A percentile compares a stretch with the other conserved stretches of the same genome.
Conservation (phyloP, 2,797 vertebrate species). For the Zonotrichia albicollis region DNA sequence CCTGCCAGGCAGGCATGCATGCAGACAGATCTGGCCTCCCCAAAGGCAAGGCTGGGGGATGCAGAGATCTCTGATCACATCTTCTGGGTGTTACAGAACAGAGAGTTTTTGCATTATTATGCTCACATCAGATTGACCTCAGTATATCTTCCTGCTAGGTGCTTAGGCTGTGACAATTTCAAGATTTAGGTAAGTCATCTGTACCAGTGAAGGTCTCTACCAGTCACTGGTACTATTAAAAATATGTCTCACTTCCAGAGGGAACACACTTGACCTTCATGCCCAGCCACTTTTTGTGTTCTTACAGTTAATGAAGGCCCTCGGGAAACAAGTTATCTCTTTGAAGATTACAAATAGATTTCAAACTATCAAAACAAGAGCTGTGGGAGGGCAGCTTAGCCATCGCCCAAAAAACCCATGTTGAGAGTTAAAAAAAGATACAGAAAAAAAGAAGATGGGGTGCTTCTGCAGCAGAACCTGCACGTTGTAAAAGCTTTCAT, state of each 20-base stretch:
- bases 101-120: background rate
- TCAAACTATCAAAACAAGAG: background rate
- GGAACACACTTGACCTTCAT: background rate
- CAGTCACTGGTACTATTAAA: background rate
- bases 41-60: background rate
- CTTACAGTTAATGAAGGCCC: background rate
- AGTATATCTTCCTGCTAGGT: background rate
- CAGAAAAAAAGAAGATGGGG: background rate
- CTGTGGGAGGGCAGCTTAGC: background rate
- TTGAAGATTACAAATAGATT: background rate
- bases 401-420: background rate
- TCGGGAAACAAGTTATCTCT: background rate
- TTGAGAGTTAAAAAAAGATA: background rate
- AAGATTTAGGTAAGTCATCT: conserved; percentile 1
- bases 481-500: background rate
- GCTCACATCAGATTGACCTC: background rate
- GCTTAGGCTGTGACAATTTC: background rate
- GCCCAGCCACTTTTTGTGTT: background rate
- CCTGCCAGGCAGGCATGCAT: fast-evolving
- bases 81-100: background rate
- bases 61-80: background rate
- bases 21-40: background rate
- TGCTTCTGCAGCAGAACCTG: background rate
- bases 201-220: background rate
- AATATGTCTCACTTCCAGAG: background rate